phyloP scores from a whole-genome alignment of 2,113 vertebrate genomes.

The Halichoerus grypus region DNA sequence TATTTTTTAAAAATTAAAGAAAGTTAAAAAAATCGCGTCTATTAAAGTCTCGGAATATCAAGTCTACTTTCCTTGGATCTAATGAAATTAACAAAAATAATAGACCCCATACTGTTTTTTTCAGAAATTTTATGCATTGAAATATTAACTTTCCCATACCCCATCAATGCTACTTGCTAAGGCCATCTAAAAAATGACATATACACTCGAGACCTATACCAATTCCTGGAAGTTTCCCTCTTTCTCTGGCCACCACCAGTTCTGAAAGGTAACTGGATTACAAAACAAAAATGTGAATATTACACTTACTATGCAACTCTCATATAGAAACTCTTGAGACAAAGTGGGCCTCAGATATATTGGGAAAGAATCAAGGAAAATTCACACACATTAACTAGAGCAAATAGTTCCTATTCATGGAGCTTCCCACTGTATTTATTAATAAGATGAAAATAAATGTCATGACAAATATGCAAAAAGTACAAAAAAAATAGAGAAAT shows the following conservation, averaged over 20 bases:
- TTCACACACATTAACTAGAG: not conserved
- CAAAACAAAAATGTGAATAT: not conserved
- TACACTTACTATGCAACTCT: not conserved
- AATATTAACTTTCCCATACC: not conserved
- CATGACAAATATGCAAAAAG: not conserved
- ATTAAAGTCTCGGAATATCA: not conserved
- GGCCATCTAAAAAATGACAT: not conserved
- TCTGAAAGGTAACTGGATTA: not conserved
- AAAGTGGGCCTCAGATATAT: not conserved
- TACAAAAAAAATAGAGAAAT: not conserved
- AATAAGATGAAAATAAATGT: not conserved
- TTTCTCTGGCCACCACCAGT: not conserved
- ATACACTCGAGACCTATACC: not conserved
- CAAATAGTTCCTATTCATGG: not conserved
- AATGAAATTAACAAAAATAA: constrained; percentile 29
- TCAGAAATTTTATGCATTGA: not conserved
- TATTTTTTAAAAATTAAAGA: not conserved
- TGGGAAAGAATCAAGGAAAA: constrained; percentile 5
- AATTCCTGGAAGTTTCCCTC: not conserved
- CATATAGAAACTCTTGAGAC: not conserved
- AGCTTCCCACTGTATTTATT: not conserved
- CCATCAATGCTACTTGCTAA: not conserved
- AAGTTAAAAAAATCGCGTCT: not conserved
- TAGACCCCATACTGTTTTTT: not conserved
- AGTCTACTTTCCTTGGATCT: not conserved